These are phyloP conservation scores for Schlechtendalia chinensis DNA, from an alignment of 1,140 invertebrate species.

Conservation along the genomic window DNA sequence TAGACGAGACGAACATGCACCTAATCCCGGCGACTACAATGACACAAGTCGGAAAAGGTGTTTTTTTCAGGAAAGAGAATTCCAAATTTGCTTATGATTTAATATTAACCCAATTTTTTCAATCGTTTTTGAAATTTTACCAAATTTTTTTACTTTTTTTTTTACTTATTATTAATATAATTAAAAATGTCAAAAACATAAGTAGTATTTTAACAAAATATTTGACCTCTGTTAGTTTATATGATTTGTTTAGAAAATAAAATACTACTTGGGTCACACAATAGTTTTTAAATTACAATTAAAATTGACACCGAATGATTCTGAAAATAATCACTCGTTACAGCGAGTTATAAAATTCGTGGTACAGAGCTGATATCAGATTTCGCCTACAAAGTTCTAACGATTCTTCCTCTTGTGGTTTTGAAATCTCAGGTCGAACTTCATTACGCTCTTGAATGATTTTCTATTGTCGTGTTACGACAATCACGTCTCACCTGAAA, in stretches of 20 bases:
- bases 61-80: constrained; percentile 1
- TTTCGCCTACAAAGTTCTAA: constrained; percentile 21
- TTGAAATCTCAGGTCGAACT: too few relatives aligned
- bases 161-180: constrained; percentile 18
- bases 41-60: constrained; percentile 1
- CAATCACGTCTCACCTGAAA: too few relatives aligned
- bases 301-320: too few relatives aligned
- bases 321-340: background rate
- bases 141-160: background rate
- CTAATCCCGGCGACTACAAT: background rate
- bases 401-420: too few relatives aligned
- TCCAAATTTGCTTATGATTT: background rate
- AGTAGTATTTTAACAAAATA: background rate
- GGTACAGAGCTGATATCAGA: constrained; percentile 13
- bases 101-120: constrained; percentile 9
- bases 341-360: constrained; percentile 23
- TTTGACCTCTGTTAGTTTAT: too few relatives aligned
- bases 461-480: too few relatives aligned
- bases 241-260: too few relatives aligned
- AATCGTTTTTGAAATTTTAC: constrained; percentile 10
- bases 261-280: too few relatives aligned
- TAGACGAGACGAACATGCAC: too few relatives aligned
- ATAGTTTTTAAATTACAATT: too few relatives aligned
- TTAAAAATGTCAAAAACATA: background rate
- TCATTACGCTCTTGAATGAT: too few relatives aligned